Base-by-base conservation (phyloP, 2,113 vertebrate genomes). In the Syngnathus typhle region DNA sequence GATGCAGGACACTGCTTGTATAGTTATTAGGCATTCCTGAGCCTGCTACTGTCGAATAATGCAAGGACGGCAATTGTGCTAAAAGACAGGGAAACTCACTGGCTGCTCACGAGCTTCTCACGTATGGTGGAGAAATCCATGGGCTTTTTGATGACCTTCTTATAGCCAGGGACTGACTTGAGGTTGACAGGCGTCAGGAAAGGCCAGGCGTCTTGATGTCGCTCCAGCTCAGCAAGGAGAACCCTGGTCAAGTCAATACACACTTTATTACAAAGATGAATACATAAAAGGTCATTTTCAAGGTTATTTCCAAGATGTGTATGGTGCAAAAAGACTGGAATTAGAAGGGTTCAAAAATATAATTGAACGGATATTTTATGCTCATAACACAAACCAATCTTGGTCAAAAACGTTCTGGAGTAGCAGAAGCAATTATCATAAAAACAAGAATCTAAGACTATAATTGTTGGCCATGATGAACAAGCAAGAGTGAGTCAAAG, bases 41-140 rank as follows among this genome's bases (percentile, higher is more conserved):
- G 44, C 13, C 15, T 13, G 12, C 15, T 13, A 15, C 13, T 16
- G 44, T 16, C 15, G 13, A 46, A 46, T 16, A 15, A 46, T 46
- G 8, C 41, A 43, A 23, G 44, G 44, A 15, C 15, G 13, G 15
- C 44, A 46, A 43, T 43, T 16, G 44, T 15, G 13, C 12, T 13
- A 62, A 60, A 71, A 62, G 8, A 49, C 43, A 73, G 60, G 39
- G 23, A 38, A 67, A 97, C 97, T 97, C 91, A 99, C 97, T 96
- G 96, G 92, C 95, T 96, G 91, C 90, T 96, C 84, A 93, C 94
- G 68, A 99, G 93, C 87, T 99, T 99, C 84, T 98, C 96, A 79
- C 96, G 93, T 86, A 99, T 98, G 76, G 96, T 99, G 77, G 95
- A 95, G 87, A 99, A 99, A 91, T 99, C 97, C 97, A 99, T 99